These are phyloP conservation scores for Stomatorhinus ivindoensis DNA, from an alignment of 2,113 vertebrate genomes.

Conservation along the genomic window DNA sequence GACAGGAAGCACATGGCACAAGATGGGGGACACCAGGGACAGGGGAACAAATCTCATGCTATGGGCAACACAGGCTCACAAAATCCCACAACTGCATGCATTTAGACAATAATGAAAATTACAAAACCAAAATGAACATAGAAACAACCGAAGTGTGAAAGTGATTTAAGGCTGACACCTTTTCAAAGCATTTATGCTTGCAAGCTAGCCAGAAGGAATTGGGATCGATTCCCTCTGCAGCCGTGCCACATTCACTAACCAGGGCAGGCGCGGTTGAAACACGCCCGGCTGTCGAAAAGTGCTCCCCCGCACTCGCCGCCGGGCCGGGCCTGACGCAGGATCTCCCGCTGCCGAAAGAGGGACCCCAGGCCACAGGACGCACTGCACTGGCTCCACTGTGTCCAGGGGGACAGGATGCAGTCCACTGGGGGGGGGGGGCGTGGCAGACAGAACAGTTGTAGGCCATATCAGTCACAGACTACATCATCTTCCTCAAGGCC, in stretches of 20 bases:
- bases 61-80: neutral
- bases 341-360: constrained; percentile 63
- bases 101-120: neutral
- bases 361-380: constrained; percentile 77
- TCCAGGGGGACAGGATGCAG: constrained; percentile 72
- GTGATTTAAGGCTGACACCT: neutral
- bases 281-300: constrained; percentile 68
- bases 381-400: constrained; percentile 75
- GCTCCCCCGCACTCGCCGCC: constrained; percentile 56
- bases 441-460: neutral
- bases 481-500: neutral
- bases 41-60: neutral
- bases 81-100: neutral
- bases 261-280: constrained; percentile 75
- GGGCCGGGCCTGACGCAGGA: constrained; percentile 54
- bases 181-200: neutral
- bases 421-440: constrained; percentile 51
- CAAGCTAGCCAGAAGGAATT: neutral
- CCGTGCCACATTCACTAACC: constrained; percentile 48
- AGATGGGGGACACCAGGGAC: neutral
- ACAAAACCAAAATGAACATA: neutral
- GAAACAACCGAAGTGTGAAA: neutral
- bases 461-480: neutral
- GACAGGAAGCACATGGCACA: neutral
- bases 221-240: neutral